A percentile compares a stretch with the other conserved stretches of the same genome.
phyloP scores from a whole-genome alignment of 1,140 invertebrate genomes.

The Oryctes rhinoceros region DNA sequence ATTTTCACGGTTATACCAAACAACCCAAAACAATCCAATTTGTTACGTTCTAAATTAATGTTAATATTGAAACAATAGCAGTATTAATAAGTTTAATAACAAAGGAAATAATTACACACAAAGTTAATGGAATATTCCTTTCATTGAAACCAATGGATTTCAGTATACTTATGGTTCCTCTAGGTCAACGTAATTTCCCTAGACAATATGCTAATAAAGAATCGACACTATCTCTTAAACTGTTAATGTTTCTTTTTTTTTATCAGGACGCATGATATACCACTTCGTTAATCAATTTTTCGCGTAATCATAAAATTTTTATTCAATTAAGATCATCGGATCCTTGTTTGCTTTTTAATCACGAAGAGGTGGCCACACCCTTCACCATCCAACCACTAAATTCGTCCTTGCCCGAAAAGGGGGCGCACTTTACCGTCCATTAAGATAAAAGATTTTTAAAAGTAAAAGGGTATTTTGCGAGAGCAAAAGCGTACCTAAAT shows the following conservation, averaged over 20 bases:
- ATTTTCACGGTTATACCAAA: too few species aligned
- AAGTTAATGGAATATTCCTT: too few species aligned
- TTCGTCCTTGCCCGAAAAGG: constrained; percentile 37
- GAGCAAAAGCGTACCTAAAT: constrained; percentile 58
- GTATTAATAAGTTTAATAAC: too few species aligned
- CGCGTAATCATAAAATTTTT: constrained; percentile 2
- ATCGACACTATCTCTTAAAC: neutral
- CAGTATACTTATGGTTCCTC: neutral
- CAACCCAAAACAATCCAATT: too few species aligned
- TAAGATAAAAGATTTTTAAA: constrained; percentile 46
- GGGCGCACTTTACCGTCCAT: constrained; percentile 14
- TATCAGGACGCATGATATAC: neutral
- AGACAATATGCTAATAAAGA: neutral
- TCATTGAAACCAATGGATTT: too few species aligned
- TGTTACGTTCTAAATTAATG: too few species aligned
- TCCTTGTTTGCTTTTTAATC: constrained; percentile 26
- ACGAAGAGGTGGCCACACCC: constrained; percentile 8
- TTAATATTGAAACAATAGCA: too few species aligned
- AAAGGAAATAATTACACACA: too few species aligned
- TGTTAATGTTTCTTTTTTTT: neutral
- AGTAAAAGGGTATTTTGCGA: constrained; percentile 56
- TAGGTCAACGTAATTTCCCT: neutral
- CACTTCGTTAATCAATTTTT: constrained; percentile 35
- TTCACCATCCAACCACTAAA: constrained; percentile 39
- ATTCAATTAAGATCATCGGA: neutral